A percentile compares a stretch with the other conserved stretches of the same genome.
These are phyloP conservation scores for Idaea dimidiata DNA, from an alignment of 2,888 invertebrate species.

Conservation along the genomic window DNA sequence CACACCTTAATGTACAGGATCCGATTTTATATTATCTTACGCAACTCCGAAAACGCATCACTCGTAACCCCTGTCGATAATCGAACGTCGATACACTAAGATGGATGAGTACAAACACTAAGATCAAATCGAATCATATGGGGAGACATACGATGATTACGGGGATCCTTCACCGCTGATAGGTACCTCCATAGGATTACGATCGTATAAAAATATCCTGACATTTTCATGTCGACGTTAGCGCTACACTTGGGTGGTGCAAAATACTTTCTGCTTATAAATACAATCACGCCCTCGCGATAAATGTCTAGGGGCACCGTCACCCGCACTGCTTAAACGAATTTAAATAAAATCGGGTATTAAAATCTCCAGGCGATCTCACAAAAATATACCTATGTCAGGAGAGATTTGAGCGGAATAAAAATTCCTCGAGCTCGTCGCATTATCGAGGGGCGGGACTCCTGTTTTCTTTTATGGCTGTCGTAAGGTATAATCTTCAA, in stretches of 20 bases:
- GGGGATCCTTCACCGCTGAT: slow-evolving; percentile 29
- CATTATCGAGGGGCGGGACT: slow-evolving; percentile 76
- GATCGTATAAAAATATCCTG: slow-evolving; percentile 24
- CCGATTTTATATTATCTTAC: not conserved
- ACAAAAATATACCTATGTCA: slow-evolving; percentile 79
- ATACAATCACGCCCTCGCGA: slow-evolving; percentile 73
- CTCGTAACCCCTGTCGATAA: slow-evolving; percentile 26
- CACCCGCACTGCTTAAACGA: slow-evolving; percentile 73
- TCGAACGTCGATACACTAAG: slow-evolving; percentile 35
- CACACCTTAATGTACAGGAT: not conserved
- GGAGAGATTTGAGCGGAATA: slow-evolving; percentile 79
- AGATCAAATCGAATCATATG: slow-evolving; percentile 36
- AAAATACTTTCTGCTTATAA: slow-evolving; percentile 61
- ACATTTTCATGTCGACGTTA: slow-evolving; percentile 27
- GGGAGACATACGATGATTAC: slow-evolving; percentile 31
- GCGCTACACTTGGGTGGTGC: slow-evolving; percentile 30
- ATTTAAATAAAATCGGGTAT: slow-evolving; percentile 80
- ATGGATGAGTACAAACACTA: slow-evolving; percentile 38
- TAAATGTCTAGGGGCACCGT: slow-evolving; percentile 73
- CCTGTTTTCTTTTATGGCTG: slow-evolving; percentile 81
- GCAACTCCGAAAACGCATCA: slow-evolving; percentile 3
- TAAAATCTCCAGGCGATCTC: slow-evolving; percentile 77
- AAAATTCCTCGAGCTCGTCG: slow-evolving; percentile 78
- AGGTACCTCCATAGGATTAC: slow-evolving; percentile 28
- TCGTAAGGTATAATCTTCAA: slow-evolving; percentile 81